Evolutionary conservation across 2,888 invertebrate genomes (phyloP).

Genomic region (Stratiomys singularior): DNA sequence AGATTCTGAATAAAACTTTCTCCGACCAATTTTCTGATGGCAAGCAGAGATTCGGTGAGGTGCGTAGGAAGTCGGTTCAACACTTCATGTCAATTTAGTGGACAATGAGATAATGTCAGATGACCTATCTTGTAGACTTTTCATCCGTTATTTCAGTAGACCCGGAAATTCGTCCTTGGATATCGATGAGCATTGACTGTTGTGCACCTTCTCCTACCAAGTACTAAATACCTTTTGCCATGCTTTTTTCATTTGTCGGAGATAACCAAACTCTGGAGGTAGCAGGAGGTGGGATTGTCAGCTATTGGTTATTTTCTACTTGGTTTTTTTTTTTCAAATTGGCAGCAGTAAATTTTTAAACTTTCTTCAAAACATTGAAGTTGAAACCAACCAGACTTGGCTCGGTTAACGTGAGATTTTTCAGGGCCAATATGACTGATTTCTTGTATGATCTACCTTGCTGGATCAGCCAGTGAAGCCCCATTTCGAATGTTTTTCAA

Average conservation of each 20-base stretch:
- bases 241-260: background rate
- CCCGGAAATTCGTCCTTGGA: background rate
- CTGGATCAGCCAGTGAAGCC: too few relatives aligned
- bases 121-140: background rate
- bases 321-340: background rate
- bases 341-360: constrained; percentile 6
- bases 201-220: background rate
- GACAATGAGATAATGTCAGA: background rate
- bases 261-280: background rate
- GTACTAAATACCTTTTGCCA: background rate
- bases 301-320: background rate
- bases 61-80: background rate
- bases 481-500: too few relatives aligned
- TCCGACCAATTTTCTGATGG: constrained; percentile 1
- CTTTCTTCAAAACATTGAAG: background rate
- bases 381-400: background rate
- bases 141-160: background rate
- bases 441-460: too few relatives aligned
- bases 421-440: too few relatives aligned
- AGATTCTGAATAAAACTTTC: background rate
- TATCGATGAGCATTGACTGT: constrained; percentile 4
- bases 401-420: too few relatives aligned
- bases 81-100: background rate
- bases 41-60: background rate
- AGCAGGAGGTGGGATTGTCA: background rate